Percentiles rank a stretch among this genome's conserved stretches.
These are phyloP conservation scores for Hedychridium roseum DNA, from an alignment of 2,888 invertebrate genomes.

Conservation along the genomic window DNA sequence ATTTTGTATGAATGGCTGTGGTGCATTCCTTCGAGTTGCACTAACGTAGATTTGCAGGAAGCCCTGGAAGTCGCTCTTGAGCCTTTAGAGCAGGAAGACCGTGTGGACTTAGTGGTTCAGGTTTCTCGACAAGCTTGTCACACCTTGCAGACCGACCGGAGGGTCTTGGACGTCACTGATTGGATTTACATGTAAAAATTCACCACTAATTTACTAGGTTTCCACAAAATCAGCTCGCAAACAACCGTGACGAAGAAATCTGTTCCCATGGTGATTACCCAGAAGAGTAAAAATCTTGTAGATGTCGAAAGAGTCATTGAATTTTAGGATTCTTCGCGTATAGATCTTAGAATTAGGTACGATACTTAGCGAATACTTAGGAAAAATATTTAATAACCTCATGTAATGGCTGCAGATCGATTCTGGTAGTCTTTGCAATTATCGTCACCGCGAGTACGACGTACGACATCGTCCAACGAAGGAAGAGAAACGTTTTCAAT, in stretches of 20 bases:
- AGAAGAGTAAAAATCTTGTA: too few species aligned
- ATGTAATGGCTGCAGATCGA: constrained; percentile 24
- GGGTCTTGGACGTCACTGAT: constrained; percentile 40
- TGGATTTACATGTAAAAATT: constrained; percentile 52
- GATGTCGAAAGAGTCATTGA: too few species aligned
- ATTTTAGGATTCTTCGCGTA: too few species aligned
- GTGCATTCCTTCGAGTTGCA: constrained; percentile 58
- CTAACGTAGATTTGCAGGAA: constrained; percentile 43
- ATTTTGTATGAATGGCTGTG: constrained; percentile 48
- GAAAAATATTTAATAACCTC: neutral
- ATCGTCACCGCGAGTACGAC: constrained; percentile 45
- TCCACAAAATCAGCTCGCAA: too few species aligned
- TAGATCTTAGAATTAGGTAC: too few species aligned
- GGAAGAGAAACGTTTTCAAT: too few species aligned
- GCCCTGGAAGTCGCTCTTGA: constrained; percentile 45
- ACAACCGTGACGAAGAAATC: too few species aligned
- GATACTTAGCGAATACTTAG: too few species aligned
- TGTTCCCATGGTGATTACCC: too few species aligned
- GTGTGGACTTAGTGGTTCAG: constrained; percentile 43
- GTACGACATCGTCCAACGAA: constrained; percentile 53
- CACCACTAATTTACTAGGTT: too few species aligned
- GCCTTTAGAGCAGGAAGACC: constrained; percentile 42
- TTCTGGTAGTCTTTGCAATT: constrained; percentile 39
- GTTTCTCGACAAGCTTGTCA: constrained; percentile 45
- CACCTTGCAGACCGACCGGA: constrained; percentile 33